phyloP scores from a whole-genome alignment of 2,113 vertebrate species.

The Pungitius pungitius region DNA sequence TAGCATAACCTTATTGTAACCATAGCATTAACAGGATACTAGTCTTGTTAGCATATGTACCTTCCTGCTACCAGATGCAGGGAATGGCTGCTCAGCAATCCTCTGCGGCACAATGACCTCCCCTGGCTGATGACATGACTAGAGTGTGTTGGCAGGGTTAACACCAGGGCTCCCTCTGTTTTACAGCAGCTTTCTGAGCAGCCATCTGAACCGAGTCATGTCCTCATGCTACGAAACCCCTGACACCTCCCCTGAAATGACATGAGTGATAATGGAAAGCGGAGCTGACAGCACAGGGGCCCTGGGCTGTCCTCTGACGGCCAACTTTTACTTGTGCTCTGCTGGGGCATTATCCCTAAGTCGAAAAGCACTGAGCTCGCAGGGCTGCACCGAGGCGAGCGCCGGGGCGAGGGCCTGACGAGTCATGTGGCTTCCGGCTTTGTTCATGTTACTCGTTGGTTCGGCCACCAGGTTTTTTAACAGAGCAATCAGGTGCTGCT shows the following conservation, averaged over 20 bases:
- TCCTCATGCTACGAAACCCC: slow-evolving; percentile 47
- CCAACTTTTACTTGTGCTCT: slow-evolving; percentile 39
- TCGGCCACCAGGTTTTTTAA: slow-evolving; percentile 6
- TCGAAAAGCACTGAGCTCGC: slow-evolving; percentile 23
- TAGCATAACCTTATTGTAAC: no score
- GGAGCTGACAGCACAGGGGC: slow-evolving; percentile 54
- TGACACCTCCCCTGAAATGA: slow-evolving; percentile 43
- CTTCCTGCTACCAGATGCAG: not conserved
- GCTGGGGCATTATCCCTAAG: slow-evolving; percentile 28
- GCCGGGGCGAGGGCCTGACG: slow-evolving; percentile 14
- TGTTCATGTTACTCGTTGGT: slow-evolving; percentile 20
- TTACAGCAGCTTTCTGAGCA: slow-evolving; percentile 40
- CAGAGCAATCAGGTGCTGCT: not conserved
- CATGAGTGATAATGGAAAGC: slow-evolving; percentile 60
- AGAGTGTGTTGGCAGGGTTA: slow-evolving; percentile 9
- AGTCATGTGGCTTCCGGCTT: slow-evolving; percentile 2
- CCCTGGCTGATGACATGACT: not conserved
- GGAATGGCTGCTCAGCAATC: not conserved
- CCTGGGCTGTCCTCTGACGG: slow-evolving; percentile 40
- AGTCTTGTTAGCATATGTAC: not conserved
- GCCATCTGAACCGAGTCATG: slow-evolving; percentile 41
- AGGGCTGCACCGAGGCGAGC: slow-evolving; percentile 18
- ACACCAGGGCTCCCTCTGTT: slow-evolving; percentile 7
- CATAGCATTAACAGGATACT: not conserved
- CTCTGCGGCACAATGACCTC: no score